phyloP scores from a whole-genome alignment of 2,113 vertebrate genomes.

The Tachuris rubrigastra region DNA sequence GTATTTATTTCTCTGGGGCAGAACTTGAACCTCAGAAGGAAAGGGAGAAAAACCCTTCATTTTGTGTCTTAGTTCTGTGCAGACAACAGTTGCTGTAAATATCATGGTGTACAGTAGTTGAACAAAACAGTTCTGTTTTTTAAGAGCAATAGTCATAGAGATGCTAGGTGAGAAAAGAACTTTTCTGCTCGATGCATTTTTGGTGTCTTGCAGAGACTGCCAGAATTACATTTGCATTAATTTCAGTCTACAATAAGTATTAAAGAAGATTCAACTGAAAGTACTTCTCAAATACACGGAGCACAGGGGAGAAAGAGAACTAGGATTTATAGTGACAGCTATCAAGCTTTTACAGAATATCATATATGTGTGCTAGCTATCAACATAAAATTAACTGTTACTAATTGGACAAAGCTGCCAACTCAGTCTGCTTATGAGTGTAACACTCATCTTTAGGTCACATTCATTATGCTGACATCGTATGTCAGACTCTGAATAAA shows the following conservation, averaged over 20 bases:
- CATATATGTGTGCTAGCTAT: constrained; percentile 63
- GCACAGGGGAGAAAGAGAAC: constrained; percentile 8
- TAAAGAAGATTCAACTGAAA: constrained; percentile 46
- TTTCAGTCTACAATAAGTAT: background rate
- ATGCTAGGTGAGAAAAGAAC: background rate
- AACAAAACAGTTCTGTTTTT: background rate
- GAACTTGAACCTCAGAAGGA: background rate
- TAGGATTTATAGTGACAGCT: constrained; percentile 64
- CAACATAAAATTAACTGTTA: constrained; percentile 67
- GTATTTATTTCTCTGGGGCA: background rate
- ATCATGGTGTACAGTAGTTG: background rate
- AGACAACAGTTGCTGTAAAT: background rate
- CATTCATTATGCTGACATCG: constrained; percentile 47
- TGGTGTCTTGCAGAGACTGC: background rate
- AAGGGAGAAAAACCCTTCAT: background rate
- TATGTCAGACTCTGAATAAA: constrained; percentile 53
- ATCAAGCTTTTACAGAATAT: constrained; percentile 67
- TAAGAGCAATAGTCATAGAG: background rate
- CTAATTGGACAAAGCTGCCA: constrained; percentile 73
- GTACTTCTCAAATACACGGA: constrained; percentile 23
- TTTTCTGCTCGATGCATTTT: background rate
- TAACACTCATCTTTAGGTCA: constrained; percentile 44
- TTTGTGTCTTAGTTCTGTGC: background rate
- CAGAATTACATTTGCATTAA: constrained; percentile 7
- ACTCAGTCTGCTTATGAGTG: constrained; percentile 38